Base-by-base conservation (phyloP, 2,797 vertebrate genomes). In the Arnoldichthys spilopterus region DNA sequence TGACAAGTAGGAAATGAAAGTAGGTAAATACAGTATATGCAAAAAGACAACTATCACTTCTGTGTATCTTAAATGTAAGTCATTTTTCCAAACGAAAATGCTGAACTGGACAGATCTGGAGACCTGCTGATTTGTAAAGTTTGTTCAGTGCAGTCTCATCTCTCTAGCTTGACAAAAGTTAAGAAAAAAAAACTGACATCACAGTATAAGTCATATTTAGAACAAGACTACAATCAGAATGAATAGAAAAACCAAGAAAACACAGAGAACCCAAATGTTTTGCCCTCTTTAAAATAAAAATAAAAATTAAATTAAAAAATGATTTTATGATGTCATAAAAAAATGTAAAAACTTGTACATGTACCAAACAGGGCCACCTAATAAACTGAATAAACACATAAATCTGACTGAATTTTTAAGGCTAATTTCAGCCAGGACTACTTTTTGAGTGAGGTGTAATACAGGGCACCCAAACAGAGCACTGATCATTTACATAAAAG, bases 1-100 rank as follows among this genome's bases (percentile, higher is more conserved):
- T 81, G 82, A 81, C 72, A 91, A 74, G 64, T 64, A 79, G 61
- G 67, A 81, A 43, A 72, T 73, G 66, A 75, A 88, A 88, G 8
- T 43, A 53, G 18, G 15, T 40, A 59, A 62, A 56, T 78, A 85
- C 61, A 82, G 83, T 86, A 13, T 70, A 87, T 64, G 54, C 70
- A 61, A 43, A 79, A 63, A 83, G 85, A 81, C 72, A 84, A 80
- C 22, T 43, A 32, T 45, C 51, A 84, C 68, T 80, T 88, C 63
- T 71, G 63, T 64, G 53, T 68, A 81, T 49, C 28, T 70, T 67
- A 67, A 72, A 85, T 75, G 32, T 71, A 85, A 86, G 30, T 71
- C 26, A 83, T 28, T 49, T 64, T 58, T 54, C 77, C 12, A 11
- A 62, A 82, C 37, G 20, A 47, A n/a, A 54, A 40, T 43, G 30